Evolutionary conservation across 2,888 invertebrate genomes (phyloP), one percentile per base, ranked within the genome.

Genomic region (Leucoma salicis): DNA sequence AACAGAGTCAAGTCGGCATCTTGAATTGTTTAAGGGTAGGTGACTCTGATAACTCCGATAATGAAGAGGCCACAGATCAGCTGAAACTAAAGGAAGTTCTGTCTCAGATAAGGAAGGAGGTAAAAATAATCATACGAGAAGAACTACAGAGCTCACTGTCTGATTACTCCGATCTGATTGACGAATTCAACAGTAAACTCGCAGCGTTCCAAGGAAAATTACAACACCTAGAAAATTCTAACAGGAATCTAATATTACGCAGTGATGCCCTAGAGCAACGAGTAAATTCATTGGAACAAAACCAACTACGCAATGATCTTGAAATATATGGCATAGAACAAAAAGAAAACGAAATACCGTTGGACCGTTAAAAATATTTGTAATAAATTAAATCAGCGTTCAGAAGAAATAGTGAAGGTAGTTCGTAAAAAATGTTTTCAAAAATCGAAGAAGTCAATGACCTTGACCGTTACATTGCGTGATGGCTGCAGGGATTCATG

Each of bases 121-220:
- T 35, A 0, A 14, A 29, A 3, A 29, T 34, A 1, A 25, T 34
- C 2, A 39, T 39, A 3, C 33, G 28, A 2, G 21, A 29, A 7
- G 34, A 39, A 12, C n/a, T 33, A 10, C 39, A 39, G 12, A 13
- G 11, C 28, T 28, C 33, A 12, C 27, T 39, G 6, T 14, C 33
- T 12, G 32, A 14, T 8, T 36, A 28, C 14, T 33, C 32, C 10
- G 32, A 37, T 18, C 36, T 33, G 33, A 39, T 39, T 8, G 33
- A 39, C 12, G 39, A 39, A 16, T 39, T 28, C 15, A 33, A 39
- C 8, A 16, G 15, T n/a, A 38, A 38, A 32, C 14, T 38, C 2
- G 2, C 31, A 1, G 8, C 3, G 1, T 24, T 33, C 7, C 21
- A 38, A 10, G 8, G 3, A 1, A 12, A 14, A 15, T 3, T 38